These are phyloP conservation scores for Dasyprocta punctata DNA, from an alignment of 2,113 vertebrate genomes.

Conservation along the genomic window DNA sequence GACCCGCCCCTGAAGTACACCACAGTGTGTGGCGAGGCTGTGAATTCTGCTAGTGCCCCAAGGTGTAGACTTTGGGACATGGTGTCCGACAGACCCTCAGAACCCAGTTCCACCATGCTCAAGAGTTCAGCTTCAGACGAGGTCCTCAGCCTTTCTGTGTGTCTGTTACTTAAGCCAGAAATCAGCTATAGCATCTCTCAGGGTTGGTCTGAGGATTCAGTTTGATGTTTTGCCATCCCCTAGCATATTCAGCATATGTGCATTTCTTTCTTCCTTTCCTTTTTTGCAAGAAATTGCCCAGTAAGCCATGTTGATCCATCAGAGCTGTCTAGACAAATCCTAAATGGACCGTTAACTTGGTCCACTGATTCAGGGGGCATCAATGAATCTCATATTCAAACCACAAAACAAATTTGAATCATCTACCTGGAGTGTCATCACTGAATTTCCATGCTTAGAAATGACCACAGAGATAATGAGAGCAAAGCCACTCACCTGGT, in stretches of 20 bases:
- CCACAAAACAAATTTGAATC: neutral
- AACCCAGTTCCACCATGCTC: no score
- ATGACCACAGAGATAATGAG: neutral
- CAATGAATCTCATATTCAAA: neutral
- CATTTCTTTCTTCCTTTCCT: neutral
- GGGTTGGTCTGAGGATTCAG: neutral
- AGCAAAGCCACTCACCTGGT: neutral
- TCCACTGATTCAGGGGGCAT: neutral
- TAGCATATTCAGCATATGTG: neutral
- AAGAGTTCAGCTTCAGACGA: neutral
- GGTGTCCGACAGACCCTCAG: no score
- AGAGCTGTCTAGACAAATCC: neutral
- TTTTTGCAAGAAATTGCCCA: neutral
- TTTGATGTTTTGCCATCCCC: neutral
- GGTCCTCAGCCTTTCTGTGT: neutral
- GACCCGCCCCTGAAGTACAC: fast-evolving
- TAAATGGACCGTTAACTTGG: neutral
- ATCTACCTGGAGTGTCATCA: neutral
- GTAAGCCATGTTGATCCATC: neutral
- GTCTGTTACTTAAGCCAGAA: neutral
- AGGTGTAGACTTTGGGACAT: neutral
- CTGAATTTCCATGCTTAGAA: neutral
- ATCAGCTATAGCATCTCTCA: neutral
- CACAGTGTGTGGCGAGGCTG: neutral
- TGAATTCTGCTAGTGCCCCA: neutral